Percentiles rank a stretch among this genome's conserved stretches.
Conservation (phyloP, 2,888 invertebrate species). For the Keiferia lycopersicella region DNA sequence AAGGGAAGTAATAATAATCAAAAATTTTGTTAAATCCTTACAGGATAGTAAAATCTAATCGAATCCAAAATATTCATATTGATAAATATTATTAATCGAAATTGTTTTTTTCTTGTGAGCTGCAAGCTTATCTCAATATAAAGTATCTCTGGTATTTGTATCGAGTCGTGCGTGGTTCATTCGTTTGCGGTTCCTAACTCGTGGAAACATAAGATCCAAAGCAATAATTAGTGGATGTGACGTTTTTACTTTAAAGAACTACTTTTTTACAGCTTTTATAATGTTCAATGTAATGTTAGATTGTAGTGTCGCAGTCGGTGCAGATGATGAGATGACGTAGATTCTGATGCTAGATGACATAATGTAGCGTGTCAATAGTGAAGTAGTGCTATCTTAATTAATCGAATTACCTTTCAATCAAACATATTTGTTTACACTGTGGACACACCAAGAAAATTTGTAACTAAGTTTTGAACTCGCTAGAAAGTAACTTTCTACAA, state of each 20-base stretch:
- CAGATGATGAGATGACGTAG: constrained; percentile 13
- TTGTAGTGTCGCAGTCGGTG: constrained; percentile 7
- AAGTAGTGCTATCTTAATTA: no score
- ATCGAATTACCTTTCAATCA: no score
- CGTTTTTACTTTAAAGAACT: constrained; percentile 39
- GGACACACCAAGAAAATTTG: no score
- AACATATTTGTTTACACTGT: no score
- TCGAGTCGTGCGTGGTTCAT: constrained; percentile 18
- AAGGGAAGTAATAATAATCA: no score
- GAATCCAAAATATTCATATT: no score
- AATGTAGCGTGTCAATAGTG: no score
- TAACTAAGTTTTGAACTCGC: no score
- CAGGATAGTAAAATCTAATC: no score
- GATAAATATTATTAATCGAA: neutral
- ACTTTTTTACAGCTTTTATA: constrained; percentile 27
- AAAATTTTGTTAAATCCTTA: no score
- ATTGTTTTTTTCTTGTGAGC: neutral
- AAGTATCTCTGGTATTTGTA: neutral
- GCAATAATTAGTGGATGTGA: constrained; percentile 79
- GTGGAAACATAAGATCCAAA: constrained; percentile 52
- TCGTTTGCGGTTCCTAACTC: constrained; percentile 61
- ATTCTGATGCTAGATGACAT: neutral
- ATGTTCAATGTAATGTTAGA: constrained; percentile 23
- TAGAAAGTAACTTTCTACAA: no score
- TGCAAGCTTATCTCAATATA: neutral